These are phyloP conservation scores for Elgaria multicarinata DNA, from an alignment of 2,113 vertebrate genomes.

Conservation along the genomic window DNA sequence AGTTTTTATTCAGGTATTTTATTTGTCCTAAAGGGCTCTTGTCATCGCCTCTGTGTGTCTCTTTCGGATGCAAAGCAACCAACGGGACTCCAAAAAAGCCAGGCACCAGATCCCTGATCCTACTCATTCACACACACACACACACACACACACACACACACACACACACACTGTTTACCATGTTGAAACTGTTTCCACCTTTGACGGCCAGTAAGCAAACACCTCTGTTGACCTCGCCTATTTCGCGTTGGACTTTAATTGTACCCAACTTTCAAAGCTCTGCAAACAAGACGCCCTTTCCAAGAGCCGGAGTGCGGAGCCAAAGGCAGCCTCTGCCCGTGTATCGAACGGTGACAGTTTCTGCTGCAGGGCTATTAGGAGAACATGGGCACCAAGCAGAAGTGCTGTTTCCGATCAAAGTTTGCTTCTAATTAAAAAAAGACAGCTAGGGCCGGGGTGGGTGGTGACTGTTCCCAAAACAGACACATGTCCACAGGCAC, in stretches of 20 bases:
- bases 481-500: not conserved
- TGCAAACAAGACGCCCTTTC: constrained; percentile 80
- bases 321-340: constrained; percentile 59
- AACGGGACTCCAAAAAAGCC: accelerated
- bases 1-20: constrained; percentile 69
- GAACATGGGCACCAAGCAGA: constrained; percentile 60
- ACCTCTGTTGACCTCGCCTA: constrained; percentile 46
- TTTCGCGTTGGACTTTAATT: constrained; percentile 66
- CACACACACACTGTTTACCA: not conserved
- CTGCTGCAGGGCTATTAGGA: constrained; percentile 82
- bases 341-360: constrained; percentile 84
- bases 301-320: constrained; percentile 67
- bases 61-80: constrained; percentile 79
- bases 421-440: not conserved
- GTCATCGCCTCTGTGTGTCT: constrained; percentile 80
- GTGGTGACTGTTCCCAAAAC: not conserved
- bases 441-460: too few species aligned
- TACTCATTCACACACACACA: not conserved
- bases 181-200: constrained; percentile 66
- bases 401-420: constrained; percentile 14
- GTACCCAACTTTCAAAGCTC: constrained; percentile 77
- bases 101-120: accelerated
- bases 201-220: constrained; percentile 62
- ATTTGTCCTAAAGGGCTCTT: constrained; percentile 65
- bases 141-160: not conserved